Percentiles rank a stretch among this genome's conserved stretches.
phyloP scores from a whole-genome alignment of 2,888 invertebrate genomes.

The Actias luna region DNA sequence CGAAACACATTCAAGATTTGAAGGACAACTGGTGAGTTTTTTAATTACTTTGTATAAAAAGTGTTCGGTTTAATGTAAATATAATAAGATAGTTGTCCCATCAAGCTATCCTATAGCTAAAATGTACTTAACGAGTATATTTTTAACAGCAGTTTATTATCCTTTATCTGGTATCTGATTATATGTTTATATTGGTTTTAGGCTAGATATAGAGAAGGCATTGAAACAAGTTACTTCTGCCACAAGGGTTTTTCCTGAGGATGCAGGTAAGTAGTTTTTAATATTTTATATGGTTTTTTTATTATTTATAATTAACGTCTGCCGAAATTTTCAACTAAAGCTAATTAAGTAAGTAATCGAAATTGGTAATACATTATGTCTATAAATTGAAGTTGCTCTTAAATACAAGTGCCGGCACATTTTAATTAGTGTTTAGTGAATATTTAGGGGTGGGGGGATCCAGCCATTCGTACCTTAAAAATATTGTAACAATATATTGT shows the following conservation, averaged over 20 bases:
- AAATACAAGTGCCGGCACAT: too few relatives aligned
- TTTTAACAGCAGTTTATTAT: background rate
- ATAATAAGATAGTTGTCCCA: background rate
- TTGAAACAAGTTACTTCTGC: constrained; percentile 83
- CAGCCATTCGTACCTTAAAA: too few relatives aligned
- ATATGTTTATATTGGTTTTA: constrained; percentile 27
- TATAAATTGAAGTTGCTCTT: too few relatives aligned
- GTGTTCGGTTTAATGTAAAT: background rate
- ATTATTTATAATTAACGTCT: background rate
- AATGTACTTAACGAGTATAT: background rate
- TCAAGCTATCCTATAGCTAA: background rate
- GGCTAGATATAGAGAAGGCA: constrained; percentile 83
- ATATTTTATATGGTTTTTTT: background rate
- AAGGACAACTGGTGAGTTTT: constrained; percentile 81
- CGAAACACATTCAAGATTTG: constrained; percentile 78
- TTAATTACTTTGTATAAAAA: background rate
- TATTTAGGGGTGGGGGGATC: too few relatives aligned
- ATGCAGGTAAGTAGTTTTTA: constrained; percentile 71
- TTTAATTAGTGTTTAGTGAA: too few relatives aligned
- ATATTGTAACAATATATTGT: too few relatives aligned
- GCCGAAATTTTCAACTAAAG: too few relatives aligned
- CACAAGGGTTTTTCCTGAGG: constrained; percentile 79
- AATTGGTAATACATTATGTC: too few relatives aligned
- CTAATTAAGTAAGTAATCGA: too few relatives aligned
- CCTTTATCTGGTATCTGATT: background rate